Percentiles rank a stretch among this genome's conserved stretches.
Evolutionary conservation across 2,888 invertebrate genomes (phyloP).

Genomic region (Lathronympha strigana): DNA sequence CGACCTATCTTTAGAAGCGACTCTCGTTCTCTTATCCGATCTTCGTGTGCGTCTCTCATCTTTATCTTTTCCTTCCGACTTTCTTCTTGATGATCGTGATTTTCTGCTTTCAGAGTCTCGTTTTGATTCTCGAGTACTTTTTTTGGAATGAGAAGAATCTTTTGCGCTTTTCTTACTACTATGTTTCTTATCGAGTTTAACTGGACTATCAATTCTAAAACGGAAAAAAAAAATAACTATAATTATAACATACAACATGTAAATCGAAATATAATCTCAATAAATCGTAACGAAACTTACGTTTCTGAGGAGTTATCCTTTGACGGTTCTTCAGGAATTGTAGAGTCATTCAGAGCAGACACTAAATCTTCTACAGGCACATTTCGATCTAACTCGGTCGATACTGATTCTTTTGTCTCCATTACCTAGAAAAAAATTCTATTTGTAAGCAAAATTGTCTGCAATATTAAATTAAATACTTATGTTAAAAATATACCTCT

Average conservation of each 20-base stretch:
- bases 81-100: slow-evolving; percentile 66
- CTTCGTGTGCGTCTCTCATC: slow-evolving; percentile 64
- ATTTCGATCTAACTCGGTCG: slow-evolving; percentile 85
- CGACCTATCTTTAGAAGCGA: slow-evolving; percentile 61
- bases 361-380: slow-evolving; percentile 88
- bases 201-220: slow-evolving; percentile 47
- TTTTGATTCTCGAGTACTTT: slow-evolving; percentile 64
- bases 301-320: slow-evolving; percentile 51
- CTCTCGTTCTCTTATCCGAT: slow-evolving; percentile 60
- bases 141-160: slow-evolving; percentile 60
- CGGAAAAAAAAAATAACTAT: not conserved
- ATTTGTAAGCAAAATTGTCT: not conserved
- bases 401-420: slow-evolving; percentile 85
- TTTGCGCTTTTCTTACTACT: slow-evolving; percentile 59
- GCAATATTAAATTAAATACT: not conserved
- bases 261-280: not conserved
- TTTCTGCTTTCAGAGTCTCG: slow-evolving; percentile 65
- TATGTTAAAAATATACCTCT: slow-evolving; percentile 70
- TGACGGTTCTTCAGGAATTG: slow-evolving; percentile 61
- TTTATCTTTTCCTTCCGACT: slow-evolving; percentile 63
- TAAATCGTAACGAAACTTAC: slow-evolving; percentile 50
- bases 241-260: not conserved
- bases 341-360: slow-evolving; percentile 84
- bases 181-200: slow-evolving; percentile 54
- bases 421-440: slow-evolving; percentile 74